Evolutionary conservation across 2,888 invertebrate genomes (phyloP), one percentile per base, ranked within the genome.

Genomic region (Drosophila macrothrix): DNA sequence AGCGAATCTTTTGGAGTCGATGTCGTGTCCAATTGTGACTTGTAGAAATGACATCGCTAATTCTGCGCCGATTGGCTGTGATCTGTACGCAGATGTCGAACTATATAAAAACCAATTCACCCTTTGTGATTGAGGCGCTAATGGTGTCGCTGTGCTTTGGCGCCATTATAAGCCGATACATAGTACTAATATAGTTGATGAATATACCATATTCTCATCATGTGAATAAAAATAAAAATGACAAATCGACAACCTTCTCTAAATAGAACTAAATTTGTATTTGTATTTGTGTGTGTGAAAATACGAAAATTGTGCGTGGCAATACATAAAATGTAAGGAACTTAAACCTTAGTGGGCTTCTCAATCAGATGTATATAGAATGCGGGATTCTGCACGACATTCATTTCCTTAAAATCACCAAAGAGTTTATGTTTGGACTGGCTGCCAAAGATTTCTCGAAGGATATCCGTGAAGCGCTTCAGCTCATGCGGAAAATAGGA

Each of bases 401-500:
- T 94, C 55, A 97, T 90, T 0, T 95, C 94, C 91, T 97, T 96
- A 94, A 98, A 98, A 94, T 98, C 98, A 0, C 96, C 97, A 90
- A 95, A 98, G 67, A 97, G 95, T 73, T 94, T 94, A 92, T 97
- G 96, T 60, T 95, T 94, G 2, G 95, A 95, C 33, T 94, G 93
- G 33, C 93, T 91, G 52, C 95, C 95, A 91, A 98, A 98, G 3
- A 96, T 95, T 58, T 96, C 95, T 76, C 94, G 94, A 70, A 98
- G 92, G 94, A 97, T 96, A 35, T 94, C 90, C 0, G 95, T 95
- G 94, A 98, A 98, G 31, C 94, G 94, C 53, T 95, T 94, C 83
- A 98, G 92, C 76, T 95, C 95, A 92, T 98, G 97, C 0, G 98
- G 98, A 94, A 97, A 97, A 93, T 98, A 98, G 37, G 97, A 97